Evolutionary conservation across 2,113 vertebrate genomes (phyloP).

Genomic region (Xiphophorus maculatus): DNA sequence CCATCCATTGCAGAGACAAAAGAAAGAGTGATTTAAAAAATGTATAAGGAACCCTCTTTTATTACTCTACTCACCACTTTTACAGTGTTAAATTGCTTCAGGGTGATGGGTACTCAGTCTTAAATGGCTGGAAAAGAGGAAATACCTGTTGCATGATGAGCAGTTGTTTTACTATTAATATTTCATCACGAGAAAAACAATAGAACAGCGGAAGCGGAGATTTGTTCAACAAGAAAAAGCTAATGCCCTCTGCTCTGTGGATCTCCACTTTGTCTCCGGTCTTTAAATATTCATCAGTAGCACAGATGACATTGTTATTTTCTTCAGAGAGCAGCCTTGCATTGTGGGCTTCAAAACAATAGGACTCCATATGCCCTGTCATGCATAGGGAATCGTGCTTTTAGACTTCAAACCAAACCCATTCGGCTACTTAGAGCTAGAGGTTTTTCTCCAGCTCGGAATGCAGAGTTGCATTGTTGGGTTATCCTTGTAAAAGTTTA

Average conservation of each 20-base stretch:
- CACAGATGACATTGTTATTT: conserved; percentile 68
- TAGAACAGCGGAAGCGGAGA: conserved; percentile 55
- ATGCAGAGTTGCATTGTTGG: conserved; percentile 57
- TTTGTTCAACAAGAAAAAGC: conserved; percentile 55
- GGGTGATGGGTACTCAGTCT: conserved; percentile 17
- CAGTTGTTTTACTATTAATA: conserved; percentile 72
- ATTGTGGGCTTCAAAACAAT: conserved; percentile 64
- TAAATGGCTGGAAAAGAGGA: conserved; percentile 1
- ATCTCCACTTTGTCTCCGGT: conserved; percentile 56
- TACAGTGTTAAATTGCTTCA: conserved; percentile 13
- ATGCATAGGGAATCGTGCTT: conserved; percentile 74
- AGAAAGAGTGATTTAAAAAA: conserved; percentile 59
- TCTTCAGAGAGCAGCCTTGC: conserved; percentile 44
- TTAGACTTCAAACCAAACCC: conserved; percentile 58
- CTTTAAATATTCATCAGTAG: conserved; percentile 78
- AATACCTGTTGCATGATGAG: conserved; percentile 36
- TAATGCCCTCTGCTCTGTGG: conserved; percentile 29
- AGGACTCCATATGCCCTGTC: conserved; percentile 50
- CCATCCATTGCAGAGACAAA: conserved; percentile 44
- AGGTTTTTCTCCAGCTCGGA: conserved; percentile 30
- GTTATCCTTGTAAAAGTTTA: conserved; percentile 30
- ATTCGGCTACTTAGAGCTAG: conserved; percentile 42
- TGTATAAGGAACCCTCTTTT: conserved; percentile 57
- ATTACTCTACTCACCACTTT: conserved; percentile 26
- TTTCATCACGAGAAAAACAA: conserved; percentile 68